Evolutionary conservation across 2,888 invertebrate species (phyloP).

Genomic region (Trissolcus brochymenae): DNA sequence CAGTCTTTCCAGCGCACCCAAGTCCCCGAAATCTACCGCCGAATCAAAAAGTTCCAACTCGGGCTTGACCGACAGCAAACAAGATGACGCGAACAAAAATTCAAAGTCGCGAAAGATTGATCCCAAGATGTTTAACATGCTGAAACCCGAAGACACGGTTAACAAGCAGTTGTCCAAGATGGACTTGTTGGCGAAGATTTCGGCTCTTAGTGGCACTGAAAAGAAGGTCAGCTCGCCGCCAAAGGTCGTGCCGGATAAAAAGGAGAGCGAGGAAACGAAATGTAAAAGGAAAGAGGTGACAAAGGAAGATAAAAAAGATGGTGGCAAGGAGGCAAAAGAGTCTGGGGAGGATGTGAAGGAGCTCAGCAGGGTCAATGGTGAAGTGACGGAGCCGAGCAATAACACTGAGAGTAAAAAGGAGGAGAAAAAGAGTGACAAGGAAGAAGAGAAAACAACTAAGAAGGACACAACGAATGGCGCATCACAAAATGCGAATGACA

Average conservation of each 20-base stretch:
- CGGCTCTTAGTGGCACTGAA: constrained; percentile 24
- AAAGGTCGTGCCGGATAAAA: constrained; percentile 30
- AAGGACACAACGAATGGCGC: constrained; percentile 35
- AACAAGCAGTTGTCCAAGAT: constrained; percentile 25
- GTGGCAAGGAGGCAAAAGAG: constrained; percentile 14
- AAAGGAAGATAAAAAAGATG: not conserved
- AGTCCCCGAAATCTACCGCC: constrained; percentile 63
- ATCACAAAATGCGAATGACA: constrained; percentile 29
- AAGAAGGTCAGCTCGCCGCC: constrained; percentile 24
- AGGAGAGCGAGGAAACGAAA: constrained; percentile 34
- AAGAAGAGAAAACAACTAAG: constrained; percentile 30
- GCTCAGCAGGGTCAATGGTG: constrained; percentile 30
- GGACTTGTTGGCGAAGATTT: constrained; percentile 39
- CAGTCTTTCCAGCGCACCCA: constrained; percentile 65
- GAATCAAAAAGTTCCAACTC: constrained; percentile 57
- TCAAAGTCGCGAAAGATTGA: constrained; percentile 47
- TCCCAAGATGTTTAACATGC: constrained; percentile 32
- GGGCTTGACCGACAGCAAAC: constrained; percentile 42
- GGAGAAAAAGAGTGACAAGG: constrained; percentile 8
- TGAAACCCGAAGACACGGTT: constrained; percentile 24
- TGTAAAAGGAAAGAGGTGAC: not conserved
- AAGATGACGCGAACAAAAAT: constrained; percentile 25
- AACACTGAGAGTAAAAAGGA: constrained; percentile 11
- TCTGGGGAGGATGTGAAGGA: constrained; percentile 10
- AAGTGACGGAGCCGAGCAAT: constrained; percentile 3